phyloP scores from a whole-genome alignment of 1,140 invertebrate genomes.

The Oreohelix idahoensis region DNA sequence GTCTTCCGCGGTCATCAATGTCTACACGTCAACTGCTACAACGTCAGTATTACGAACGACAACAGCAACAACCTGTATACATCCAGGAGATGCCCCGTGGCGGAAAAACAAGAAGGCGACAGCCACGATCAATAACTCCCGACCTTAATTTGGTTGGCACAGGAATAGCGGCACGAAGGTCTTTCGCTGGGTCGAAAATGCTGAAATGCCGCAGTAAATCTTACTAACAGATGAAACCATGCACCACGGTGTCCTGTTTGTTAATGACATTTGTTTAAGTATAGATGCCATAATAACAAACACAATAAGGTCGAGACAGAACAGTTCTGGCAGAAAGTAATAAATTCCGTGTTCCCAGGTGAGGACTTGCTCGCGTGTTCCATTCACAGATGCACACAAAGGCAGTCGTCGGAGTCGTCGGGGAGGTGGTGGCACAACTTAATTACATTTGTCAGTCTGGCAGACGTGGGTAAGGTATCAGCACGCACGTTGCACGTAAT shows the following conservation, averaged over 20 bases:
- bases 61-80: not conserved
- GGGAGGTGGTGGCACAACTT: too few relatives aligned
- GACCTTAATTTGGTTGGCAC: not conserved
- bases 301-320: too few relatives aligned
- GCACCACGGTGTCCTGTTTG: not conserved
- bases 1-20: too few relatives aligned
- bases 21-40: not conserved
- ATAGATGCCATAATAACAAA: too few relatives aligned
- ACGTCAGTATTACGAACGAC: not conserved
- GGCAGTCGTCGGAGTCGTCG: too few relatives aligned
- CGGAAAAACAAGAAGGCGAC: not conserved
- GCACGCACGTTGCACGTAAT: too few relatives aligned
- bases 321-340: too few relatives aligned
- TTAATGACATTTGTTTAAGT: not conserved
- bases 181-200: not conserved
- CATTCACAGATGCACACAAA: too few relatives aligned
- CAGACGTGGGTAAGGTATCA: too few relatives aligned
- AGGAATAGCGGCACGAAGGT: not conserved
- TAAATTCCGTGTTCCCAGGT: too few relatives aligned
- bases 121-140: not conserved
- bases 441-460: too few relatives aligned
- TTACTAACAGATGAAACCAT: not conserved
- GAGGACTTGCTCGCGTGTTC: too few relatives aligned
- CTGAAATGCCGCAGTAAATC: not conserved
- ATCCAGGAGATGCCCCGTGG: not conserved